phyloP scores from a whole-genome alignment of 2,797 vertebrate species.

The Carapus acus region DNA sequence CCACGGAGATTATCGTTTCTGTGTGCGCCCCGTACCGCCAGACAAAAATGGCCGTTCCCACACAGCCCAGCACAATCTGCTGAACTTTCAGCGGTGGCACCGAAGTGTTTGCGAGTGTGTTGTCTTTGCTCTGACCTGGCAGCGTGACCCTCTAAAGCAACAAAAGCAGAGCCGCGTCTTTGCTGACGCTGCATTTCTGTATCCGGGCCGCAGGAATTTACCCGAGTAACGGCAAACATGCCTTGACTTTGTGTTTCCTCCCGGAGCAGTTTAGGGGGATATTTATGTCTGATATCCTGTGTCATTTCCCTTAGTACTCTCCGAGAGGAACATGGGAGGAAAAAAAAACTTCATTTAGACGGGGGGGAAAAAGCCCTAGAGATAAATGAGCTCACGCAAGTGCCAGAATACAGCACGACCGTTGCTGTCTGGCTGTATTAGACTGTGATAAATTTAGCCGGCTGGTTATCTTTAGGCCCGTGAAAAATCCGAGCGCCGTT shows the following conservation, averaged over 20 bases:
- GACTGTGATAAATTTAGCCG: slow-evolving; percentile 37
- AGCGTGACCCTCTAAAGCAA: not conserved
- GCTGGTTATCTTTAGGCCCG: slow-evolving; percentile 18
- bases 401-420: not conserved
- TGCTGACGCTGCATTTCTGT: not conserved
- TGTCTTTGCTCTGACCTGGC: not conserved
- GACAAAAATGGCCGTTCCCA: too few relatives aligned
- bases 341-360: not conserved
- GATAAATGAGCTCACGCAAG: slow-evolving; percentile 23
- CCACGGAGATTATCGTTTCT: too few relatives aligned
- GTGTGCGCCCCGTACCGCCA: too few relatives aligned
- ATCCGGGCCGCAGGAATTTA: not conserved
- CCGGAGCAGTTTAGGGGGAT: slow-evolving; percentile 6
- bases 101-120: too few relatives aligned
- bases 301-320: slow-evolving; percentile 18
- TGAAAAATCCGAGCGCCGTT: not conserved
- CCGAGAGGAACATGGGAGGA: not conserved
- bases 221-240: fast-evolving
- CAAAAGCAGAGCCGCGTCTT: not conserved
- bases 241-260: slow-evolving; percentile 10
- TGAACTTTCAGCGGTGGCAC: too few relatives aligned
- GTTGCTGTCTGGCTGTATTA: not conserved
- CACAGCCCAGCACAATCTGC: too few relatives aligned
- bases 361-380: slow-evolving; percentile 16
- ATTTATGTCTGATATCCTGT: slow-evolving; percentile 13